A percentile compares a stretch with the other conserved stretches of the same genome.
Evolutionary conservation across 1,140 invertebrate species (phyloP).

Genomic region (Samia ricini): DNA sequence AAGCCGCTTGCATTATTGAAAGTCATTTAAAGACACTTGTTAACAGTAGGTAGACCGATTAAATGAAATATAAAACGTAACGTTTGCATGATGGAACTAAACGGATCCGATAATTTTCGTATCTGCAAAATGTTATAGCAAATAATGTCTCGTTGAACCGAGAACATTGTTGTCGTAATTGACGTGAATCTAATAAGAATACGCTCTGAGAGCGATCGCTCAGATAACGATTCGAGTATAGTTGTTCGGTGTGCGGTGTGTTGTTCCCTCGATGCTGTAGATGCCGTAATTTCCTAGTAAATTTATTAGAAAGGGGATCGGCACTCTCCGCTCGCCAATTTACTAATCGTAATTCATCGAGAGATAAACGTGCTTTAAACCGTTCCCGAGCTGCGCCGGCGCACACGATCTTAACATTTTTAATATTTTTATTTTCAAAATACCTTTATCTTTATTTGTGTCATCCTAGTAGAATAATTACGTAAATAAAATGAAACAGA

Average conservation of each 20-base stretch:
- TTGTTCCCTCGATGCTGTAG: too few relatives aligned
- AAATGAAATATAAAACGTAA: too few relatives aligned
- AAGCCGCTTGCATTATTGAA: too few relatives aligned
- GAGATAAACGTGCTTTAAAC: constrained; percentile 1
- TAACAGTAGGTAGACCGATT: too few relatives aligned
- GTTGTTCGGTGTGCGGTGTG: not conserved
- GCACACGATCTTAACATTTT: not conserved
- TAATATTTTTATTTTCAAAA: not conserved
- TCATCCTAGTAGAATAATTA: not conserved
- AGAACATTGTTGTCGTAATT: not conserved
- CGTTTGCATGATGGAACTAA: not conserved
- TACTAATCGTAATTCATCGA: constrained; percentile 13
- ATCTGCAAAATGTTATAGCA: constrained; percentile 4
- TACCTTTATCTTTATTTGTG: not conserved
- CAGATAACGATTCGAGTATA: constrained; percentile 5
- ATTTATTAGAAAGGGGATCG: constrained; percentile 13
- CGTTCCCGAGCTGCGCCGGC: not conserved
- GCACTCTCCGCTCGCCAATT: constrained; percentile 10
- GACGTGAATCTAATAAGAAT: constrained; percentile 8
- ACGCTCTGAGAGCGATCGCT: not conserved
- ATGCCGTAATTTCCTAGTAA: constrained; percentile 7
- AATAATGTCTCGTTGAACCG: not conserved
- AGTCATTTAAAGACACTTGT: too few relatives aligned
- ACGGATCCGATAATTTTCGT: not conserved
- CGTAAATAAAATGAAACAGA: too few relatives aligned